A percentile compares a stretch with the other conserved stretches of the same genome.
Conservation (phyloP, 2,113 vertebrate genomes). For the Osmerus mordax region DNA sequence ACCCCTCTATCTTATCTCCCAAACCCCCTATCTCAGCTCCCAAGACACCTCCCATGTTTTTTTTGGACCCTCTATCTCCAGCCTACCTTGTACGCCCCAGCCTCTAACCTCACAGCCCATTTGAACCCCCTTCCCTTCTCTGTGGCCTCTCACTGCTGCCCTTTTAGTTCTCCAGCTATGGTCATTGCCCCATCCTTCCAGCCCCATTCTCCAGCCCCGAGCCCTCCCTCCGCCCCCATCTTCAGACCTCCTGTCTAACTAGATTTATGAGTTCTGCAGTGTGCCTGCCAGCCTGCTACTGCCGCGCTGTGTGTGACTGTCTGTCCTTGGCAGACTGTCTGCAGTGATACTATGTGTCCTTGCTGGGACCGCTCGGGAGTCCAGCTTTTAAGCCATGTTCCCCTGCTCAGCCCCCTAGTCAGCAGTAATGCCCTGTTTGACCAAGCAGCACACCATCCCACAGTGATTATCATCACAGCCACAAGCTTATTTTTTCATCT, state of each 20-base stretch:
- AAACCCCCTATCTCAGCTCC: no score
- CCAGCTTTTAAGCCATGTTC: neutral
- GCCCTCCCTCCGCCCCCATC: neutral
- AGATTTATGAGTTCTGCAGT: slow-evolving; percentile 51
- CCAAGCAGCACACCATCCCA: neutral
- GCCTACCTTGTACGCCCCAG: no score
- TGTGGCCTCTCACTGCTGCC: no score
- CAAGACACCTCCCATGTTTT: no score
- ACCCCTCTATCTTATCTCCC: no score
- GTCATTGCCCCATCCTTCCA: no score
- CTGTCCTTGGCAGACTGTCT: slow-evolving; percentile 24
- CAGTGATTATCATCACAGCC: neutral
- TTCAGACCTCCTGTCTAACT: slow-evolving; percentile 5
- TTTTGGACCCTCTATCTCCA: no score
- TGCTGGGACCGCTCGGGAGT: neutral
- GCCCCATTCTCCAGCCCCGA: slow-evolving; percentile 2
- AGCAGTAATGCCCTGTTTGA: no score
- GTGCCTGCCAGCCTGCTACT: slow-evolving; percentile 1
- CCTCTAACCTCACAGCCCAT: no score
- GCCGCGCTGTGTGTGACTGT: neutral
- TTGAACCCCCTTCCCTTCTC: no score
- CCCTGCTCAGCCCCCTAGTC: neutral
- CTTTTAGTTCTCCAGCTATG: no score
- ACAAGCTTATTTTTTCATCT: neutral
- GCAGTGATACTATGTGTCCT: neutral